Percentiles rank a stretch among this genome's conserved stretches.
phyloP scores from a whole-genome alignment of 2,888 invertebrate species.

The Therioaphis trifolii region DNA sequence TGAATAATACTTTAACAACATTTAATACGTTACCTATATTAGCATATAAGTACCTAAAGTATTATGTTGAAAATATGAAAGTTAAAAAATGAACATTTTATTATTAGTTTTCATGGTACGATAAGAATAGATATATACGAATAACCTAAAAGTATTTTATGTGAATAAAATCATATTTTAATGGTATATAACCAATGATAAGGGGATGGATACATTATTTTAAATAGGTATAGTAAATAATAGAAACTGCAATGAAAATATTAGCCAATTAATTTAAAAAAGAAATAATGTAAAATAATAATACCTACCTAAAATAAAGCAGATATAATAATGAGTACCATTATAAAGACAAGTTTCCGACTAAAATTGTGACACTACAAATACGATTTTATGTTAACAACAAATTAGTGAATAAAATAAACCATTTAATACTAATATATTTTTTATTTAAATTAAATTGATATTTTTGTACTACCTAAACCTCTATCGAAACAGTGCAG shows the following conservation, averaged over 20 bases:
- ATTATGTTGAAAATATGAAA: slow-evolving; percentile 1
- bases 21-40: background rate
- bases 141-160: slow-evolving; percentile 2
- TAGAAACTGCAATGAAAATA: slow-evolving; percentile 14
- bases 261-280: no score
- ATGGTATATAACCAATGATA: no score
- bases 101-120: background rate
- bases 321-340: background rate
- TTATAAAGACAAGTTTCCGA: background rate
- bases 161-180: no score
- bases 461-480: no score
- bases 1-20: no score
- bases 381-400: background rate
- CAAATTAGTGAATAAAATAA: no score
- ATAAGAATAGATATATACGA: background rate
- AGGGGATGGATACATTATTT: no score
- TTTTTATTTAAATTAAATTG: no score
- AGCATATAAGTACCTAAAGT: background rate
- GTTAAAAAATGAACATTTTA: background rate
- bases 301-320: background rate
- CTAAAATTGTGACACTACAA: background rate
- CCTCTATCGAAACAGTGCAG: no score
- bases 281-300: background rate
- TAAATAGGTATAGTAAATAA: background rate
- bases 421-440: no score